Evolutionary conservation across 2,888 invertebrate species (phyloP).

Genomic region (Ethmia dodecea): DNA sequence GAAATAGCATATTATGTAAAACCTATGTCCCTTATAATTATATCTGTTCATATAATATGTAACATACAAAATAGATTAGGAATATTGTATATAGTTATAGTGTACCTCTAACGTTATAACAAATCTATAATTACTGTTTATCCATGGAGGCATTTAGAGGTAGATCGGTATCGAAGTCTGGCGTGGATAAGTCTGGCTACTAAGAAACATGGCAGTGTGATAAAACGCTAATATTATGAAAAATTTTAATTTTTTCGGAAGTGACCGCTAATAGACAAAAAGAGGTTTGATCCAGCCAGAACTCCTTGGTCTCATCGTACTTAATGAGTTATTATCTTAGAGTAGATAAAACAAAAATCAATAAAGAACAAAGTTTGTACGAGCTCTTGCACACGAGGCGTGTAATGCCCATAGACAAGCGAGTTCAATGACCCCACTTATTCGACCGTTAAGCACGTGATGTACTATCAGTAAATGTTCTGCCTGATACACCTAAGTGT

Average conservation of each 20-base stretch:
- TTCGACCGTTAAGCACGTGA: no score
- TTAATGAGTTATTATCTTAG: neutral
- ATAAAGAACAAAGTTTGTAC: no score
- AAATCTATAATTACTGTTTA: constrained; percentile 55
- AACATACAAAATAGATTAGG: constrained; percentile 58
- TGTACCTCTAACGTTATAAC: constrained; percentile 50
- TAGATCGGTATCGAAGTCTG: constrained; percentile 72
- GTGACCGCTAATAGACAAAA: neutral
- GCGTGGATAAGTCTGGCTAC: constrained; percentile 32
- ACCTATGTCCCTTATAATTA: constrained; percentile 33
- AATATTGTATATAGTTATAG: constrained; percentile 40
- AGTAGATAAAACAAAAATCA: neutral
- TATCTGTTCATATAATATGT: constrained; percentile 47
- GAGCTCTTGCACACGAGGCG: no score
- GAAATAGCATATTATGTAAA: constrained; percentile 34
- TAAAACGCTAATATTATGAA: no score
- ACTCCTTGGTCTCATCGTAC: neutral
- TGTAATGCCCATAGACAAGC: no score
- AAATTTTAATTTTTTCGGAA: neutral
- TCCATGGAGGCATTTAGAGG: constrained; percentile 69
- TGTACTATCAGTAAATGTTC: no score
- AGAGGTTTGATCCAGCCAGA: neutral
- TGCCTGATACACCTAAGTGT: no score
- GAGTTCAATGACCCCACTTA: neutral
- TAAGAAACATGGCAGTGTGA: no score